Base-by-base conservation (phyloP, 2,113 vertebrate genomes). In the Atractosteus spatula region DNA sequence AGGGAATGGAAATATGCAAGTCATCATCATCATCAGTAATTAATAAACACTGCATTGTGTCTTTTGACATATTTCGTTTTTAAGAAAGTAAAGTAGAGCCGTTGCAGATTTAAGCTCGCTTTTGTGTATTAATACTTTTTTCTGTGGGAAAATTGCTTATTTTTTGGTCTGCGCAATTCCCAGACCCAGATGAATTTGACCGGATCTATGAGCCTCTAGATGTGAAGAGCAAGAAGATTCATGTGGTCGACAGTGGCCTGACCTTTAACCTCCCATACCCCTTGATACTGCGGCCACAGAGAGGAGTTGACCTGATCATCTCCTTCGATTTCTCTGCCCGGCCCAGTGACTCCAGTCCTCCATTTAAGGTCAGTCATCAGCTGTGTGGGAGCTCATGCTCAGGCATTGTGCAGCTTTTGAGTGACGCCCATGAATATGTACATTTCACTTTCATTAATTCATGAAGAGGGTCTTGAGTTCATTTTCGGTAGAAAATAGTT, bases 181-280 rank as follows among this genome's bases (percentile, higher is more conserved):
- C 80, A 99, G 97, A 99, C 84, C 97, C 96, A 7, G 95, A 98
- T 42, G 97, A 99, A 79, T 99, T 99, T 88, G 96, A 96, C 65
- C 92, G 85, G 57, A 99, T 99, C 77, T 97, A 98, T 5, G 97
- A 99, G 76, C 97, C 97, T 2, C 81, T 99, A 75, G 97, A 99
- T 61, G 97, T 99, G 76, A 98, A 98, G 84, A 99, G 97, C 81
- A 99, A 96, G 79, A 99, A 99, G 89, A 99, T 99, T 76, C 97
- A 99, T 0, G 83, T 99, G 0, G 97, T 99, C 70, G 97, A 99
- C 89, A 99, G 97, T 0, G 97, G 97, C 41, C 91, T 99, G 78
- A 98, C 96, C 0, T 99, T 96, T 76, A 99, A 99, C 86, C 90
- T 99, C 10, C 97, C 97, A 0, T 99, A 96, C 72, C 97, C 96